phyloP scores from a whole-genome alignment of 2,797 vertebrate species.

The Tenualosa thibaudeaui region DNA sequence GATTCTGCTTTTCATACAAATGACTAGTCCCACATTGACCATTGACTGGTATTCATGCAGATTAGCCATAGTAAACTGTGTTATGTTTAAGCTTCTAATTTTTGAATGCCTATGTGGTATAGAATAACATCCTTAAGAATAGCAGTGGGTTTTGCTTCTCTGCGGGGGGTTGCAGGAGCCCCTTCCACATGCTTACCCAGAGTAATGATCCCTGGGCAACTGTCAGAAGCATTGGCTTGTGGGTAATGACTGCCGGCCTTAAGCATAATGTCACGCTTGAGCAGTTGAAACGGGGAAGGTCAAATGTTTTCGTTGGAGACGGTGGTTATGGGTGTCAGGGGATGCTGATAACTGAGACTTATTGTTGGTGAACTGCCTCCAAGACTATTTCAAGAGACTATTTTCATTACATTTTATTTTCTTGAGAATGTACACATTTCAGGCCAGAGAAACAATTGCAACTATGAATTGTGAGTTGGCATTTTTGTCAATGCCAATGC shows the following conservation, averaged over 20 bases:
- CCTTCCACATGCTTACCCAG: conserved; percentile 32
- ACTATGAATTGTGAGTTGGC: not conserved
- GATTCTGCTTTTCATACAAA: not conserved
- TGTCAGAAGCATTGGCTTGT: conserved; percentile 31
- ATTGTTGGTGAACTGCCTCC: not conserved
- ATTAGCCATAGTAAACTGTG: not conserved
- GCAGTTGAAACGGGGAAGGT: conserved; percentile 42
- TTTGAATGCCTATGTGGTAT: not conserved
- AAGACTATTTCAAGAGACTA: not conserved
- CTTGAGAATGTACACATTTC: not conserved
- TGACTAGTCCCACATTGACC: not conserved
- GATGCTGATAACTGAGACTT: conserved; percentile 32
- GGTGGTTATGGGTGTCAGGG: conserved; percentile 55
- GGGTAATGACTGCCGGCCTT: conserved; percentile 44
- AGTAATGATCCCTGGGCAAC: conserved; percentile 40
- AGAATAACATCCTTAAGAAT: conserved; percentile 12
- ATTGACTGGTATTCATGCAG: not conserved
- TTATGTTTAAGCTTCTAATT: not conserved
- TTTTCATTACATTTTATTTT: not conserved
- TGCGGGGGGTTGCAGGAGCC: conserved; percentile 7
- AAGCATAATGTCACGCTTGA: conserved; percentile 50
- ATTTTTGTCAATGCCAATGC: too few species aligned
- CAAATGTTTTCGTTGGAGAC: conserved; percentile 40
- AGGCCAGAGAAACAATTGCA: not conserved
- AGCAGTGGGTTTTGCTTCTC: not conserved